These are phyloP conservation scores for Abrostola triplasia DNA, from an alignment of 2,888 invertebrate species.

Conservation along the genomic window DNA sequence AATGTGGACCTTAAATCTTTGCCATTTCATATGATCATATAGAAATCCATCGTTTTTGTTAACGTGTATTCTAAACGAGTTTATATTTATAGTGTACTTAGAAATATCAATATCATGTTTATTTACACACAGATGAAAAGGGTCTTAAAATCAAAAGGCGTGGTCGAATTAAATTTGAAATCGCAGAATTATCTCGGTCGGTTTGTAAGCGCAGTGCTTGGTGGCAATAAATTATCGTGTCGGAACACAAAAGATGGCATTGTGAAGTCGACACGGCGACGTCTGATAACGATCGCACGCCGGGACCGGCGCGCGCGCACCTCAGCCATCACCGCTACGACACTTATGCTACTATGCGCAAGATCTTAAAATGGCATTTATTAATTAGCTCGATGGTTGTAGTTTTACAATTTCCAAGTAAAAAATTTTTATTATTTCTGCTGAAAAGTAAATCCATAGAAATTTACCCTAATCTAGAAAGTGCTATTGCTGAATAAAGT, in stretches of 20 bases:
- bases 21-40: too few species aligned
- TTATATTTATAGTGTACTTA: constrained; percentile 7
- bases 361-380: constrained; percentile 30
- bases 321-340: constrained; percentile 50
- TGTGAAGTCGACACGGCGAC: constrained; percentile 83
- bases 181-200: constrained; percentile 74
- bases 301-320: constrained; percentile 48
- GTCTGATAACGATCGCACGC: constrained; percentile 80
- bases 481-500: too few species aligned
- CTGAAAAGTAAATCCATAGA: too few species aligned
- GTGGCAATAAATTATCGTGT: constrained; percentile 85
- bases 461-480: too few species aligned
- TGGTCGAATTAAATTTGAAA: constrained; percentile 72
- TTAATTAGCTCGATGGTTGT: background rate
- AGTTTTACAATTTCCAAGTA: background rate
- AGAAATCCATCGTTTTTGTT: too few species aligned
- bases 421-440: too few species aligned
- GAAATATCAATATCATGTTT: constrained; percentile 18
- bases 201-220: constrained; percentile 80
- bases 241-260: constrained; percentile 86
- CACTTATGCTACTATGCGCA: constrained; percentile 26
- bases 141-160: constrained; percentile 58
- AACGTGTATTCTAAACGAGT: too few species aligned
- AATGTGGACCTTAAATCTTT: too few species aligned
- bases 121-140: constrained; percentile 35